Percentiles rank a stretch among this genome's conserved stretches.
These are phyloP conservation scores for Artemia franciscana DNA, from an alignment of 1,140 invertebrate species.

Conservation along the genomic window DNA sequence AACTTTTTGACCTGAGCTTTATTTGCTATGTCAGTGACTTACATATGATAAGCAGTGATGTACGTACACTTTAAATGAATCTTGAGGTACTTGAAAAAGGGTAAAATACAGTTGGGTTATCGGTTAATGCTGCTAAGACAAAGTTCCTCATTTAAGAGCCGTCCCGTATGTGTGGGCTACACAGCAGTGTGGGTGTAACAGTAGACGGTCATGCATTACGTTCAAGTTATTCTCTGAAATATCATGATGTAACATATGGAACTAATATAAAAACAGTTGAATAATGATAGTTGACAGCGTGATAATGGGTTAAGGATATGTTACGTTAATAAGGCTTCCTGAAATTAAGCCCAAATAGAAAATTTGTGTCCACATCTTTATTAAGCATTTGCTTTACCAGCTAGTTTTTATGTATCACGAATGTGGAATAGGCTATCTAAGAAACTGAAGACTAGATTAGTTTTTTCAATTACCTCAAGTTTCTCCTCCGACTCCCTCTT, in stretches of 20 bases:
- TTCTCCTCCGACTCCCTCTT: too few species aligned
- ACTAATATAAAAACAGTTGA: background rate
- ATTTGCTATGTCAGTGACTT: background rate
- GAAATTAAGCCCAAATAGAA: too few species aligned
- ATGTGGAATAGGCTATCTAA: background rate
- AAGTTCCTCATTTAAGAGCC: background rate
- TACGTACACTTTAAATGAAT: too few species aligned
- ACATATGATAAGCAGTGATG: background rate
- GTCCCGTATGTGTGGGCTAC: background rate
- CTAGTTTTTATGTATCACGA: background rate
- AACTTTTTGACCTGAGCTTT: background rate
- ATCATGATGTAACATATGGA: background rate
- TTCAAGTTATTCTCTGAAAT: too few species aligned
- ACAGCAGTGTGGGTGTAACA: too few species aligned
- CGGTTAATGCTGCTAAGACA: background rate
- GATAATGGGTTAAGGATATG: background rate
- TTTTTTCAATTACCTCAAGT: background rate
- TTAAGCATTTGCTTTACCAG: too few species aligned
- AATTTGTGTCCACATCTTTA: too few species aligned
- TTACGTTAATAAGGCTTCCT: too few species aligned
- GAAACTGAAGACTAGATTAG: background rate
- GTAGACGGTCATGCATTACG: too few species aligned
- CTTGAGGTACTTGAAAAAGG: background rate
- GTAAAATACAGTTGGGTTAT: background rate
- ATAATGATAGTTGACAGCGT: background rate